Percentiles rank a stretch among this genome's conserved stretches.
phyloP scores from a whole-genome alignment of 2,113 vertebrate genomes.

The Oncorhynchus clarkii region DNA sequence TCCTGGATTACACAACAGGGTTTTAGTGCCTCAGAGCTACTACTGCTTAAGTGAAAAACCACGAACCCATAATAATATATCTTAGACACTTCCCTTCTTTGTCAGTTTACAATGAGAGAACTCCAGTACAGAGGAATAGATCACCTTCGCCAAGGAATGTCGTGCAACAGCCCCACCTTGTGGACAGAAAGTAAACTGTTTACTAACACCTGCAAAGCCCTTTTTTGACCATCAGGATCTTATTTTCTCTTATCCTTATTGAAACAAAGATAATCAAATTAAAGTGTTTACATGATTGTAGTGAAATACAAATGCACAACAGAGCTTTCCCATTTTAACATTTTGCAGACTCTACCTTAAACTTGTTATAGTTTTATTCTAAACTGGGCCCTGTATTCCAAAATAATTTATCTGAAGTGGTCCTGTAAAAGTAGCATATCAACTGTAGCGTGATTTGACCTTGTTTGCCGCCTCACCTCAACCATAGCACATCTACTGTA shows the following conservation, averaged over 20 bases:
- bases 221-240: slow-evolving; percentile 7
- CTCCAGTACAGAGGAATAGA: slow-evolving; percentile 35
- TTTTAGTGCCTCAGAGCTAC: slow-evolving; percentile 35
- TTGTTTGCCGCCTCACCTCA: slow-evolving; percentile 73
- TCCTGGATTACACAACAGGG: slow-evolving; percentile 39
- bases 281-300: slow-evolving; percentile 43
- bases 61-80: slow-evolving; percentile 40
- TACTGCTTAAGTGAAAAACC: slow-evolving; percentile 53
- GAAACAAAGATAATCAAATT: slow-evolving; percentile 46
- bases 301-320: slow-evolving; percentile 42
- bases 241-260: slow-evolving; percentile 18
- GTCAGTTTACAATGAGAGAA: slow-evolving; percentile 1
- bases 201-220: slow-evolving; percentile 8
- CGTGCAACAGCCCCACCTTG: slow-evolving; percentile 51
- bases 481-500: slow-evolving; percentile 77
- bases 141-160: slow-evolving; percentile 26
- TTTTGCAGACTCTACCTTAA: slow-evolving; percentile 25
- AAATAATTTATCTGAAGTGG: slow-evolving; percentile 70
- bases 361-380: slow-evolving; percentile 38
- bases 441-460: slow-evolving; percentile 64
- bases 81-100: slow-evolving; percentile 29
- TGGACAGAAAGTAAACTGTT: slow-evolving; percentile 34
- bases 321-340: slow-evolving; percentile 33
- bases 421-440: slow-evolving; percentile 72
- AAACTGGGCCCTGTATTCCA: slow-evolving; percentile 36